Evolutionary conservation across 2,797 vertebrate genomes (phyloP), one percentile per base, ranked within the genome.

Genomic region (Hypotaenidia okinawae): DNA sequence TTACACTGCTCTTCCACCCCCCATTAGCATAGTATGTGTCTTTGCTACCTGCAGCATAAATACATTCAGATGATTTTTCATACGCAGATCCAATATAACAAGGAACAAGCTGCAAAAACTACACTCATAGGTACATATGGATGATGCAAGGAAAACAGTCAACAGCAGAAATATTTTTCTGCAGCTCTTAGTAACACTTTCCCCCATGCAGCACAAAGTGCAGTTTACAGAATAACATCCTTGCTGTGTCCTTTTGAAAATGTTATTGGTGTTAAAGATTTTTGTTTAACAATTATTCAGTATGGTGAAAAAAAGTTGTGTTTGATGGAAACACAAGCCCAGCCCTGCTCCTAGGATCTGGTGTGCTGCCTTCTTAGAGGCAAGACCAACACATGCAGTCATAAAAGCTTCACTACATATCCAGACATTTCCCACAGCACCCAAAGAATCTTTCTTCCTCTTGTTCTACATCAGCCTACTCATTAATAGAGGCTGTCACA

Each of bases 101-200:
- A 74, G 43, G 39, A 93, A 73, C 22, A 78, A 73, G 39, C 30
- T 73, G 74, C 49, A 93, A 39, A 59, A 79, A 10, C 47, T 57
- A 16, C n/a, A 30, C 12, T 59, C 23, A 55, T 16, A 73, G 35
- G 47, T 1, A 0, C 39, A 33, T 19, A 23, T 0, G 7, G 51
- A 81, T 30, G 21, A 74, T 33, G 21, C 43, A 70, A 41, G 49
- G n/a, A 80, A 79, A 94, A 47, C 11, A 47, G 25, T 37, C 24
- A 43, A 28, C 33, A 22, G 82, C 61, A 23, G 15, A 43, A 67
- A n/a, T 4, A 18, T 45, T 89, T 87, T 85, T 52, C 47, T 49
- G 63, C 30, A 41, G 37, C 24, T 68, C 19, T 45, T 57, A 57
- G 13, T 62, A 66, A 6, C 52, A 32, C n/a, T 87, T 94, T 67